Evolutionary conservation across 2,113 vertebrate genomes (phyloP).

Genomic region (Anthoscopus minutus): DNA sequence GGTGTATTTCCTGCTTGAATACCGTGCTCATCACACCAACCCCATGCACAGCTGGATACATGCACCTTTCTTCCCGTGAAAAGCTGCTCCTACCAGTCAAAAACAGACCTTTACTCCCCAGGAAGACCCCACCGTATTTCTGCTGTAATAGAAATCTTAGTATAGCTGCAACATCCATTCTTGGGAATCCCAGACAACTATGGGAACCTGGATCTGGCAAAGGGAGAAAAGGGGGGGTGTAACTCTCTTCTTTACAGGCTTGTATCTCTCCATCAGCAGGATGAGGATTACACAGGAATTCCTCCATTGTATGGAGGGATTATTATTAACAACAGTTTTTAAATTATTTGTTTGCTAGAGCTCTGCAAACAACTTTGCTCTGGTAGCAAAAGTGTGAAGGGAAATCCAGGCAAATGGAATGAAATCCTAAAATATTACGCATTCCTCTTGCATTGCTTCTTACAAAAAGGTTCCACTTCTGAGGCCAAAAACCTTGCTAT

Average conservation of each 20-base stretch:
- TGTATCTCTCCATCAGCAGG: neutral
- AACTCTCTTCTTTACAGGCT: neutral
- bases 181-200: neutral
- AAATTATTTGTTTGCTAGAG: neutral
- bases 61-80: neutral
- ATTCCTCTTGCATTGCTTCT: constrained; percentile 1
- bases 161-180: neutral
- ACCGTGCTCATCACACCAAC: neutral
- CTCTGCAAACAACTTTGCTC: neutral
- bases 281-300: neutral
- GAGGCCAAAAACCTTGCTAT: neutral
- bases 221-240: neutral
- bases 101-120: neutral
- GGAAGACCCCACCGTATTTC: neutral
- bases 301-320: neutral
- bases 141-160: neutral
- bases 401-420: neutral
- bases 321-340: neutral
- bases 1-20: neutral
- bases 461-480: neutral
- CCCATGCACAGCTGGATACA: neutral
- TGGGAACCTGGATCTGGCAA: neutral
- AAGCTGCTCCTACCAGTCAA: neutral
- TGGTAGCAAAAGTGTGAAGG: neutral
- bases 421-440: neutral